Base-by-base conservation (phyloP, 1,140 invertebrate genomes). In the Drosophila nigromelanica region DNA sequence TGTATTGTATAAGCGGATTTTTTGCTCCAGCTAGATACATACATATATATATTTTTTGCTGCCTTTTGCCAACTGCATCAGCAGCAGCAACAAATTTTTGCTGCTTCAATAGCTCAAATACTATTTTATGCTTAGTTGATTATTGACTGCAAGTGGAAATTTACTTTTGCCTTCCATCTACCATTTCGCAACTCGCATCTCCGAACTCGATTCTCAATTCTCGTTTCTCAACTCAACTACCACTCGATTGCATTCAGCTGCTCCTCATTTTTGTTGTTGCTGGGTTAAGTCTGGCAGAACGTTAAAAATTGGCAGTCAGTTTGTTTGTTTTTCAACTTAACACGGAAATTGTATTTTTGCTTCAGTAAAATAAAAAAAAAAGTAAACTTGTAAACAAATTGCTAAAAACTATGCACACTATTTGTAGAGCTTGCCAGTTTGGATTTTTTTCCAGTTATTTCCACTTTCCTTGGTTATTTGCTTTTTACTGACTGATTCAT, bases 41-140 rank as follows among this genome's bases (percentile, higher is more conserved):
- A 54, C 43, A 43, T 39, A 61, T 50, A 61, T 14, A 50, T 50
- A 21, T 21, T 21, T 50, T 14, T 37, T n/a, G 18, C 8, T 59
- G 18, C 30, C 12, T 68, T 67, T 54, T 58, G 30, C 37, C 14
- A 33, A 51, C 12, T 43, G 42, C 33, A 66, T 42, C 59, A 70
- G n/a, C 63, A 77, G 69, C 66, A 85, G 63, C 61, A 77, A 59
- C 77, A 76, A 81, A 87, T 87, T 87, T 87, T 89, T 87, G 83
- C 82, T 89, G 83, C 83, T 77, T 83, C 83, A 89, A 87, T 87
- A 87, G 83, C 81, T 87, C 83, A 89, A 89, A 89, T 89, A 89
- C 83, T 89, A 89, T 89, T 89, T 89, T 89, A 89, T 89, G 83
- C 85, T 89, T 89, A 89, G 83, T 89, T 89, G 83, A 89, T 89